These are phyloP conservation scores for Sycophila sp. DNA, from an alignment of 1,140 invertebrate species.

Conservation along the genomic window DNA sequence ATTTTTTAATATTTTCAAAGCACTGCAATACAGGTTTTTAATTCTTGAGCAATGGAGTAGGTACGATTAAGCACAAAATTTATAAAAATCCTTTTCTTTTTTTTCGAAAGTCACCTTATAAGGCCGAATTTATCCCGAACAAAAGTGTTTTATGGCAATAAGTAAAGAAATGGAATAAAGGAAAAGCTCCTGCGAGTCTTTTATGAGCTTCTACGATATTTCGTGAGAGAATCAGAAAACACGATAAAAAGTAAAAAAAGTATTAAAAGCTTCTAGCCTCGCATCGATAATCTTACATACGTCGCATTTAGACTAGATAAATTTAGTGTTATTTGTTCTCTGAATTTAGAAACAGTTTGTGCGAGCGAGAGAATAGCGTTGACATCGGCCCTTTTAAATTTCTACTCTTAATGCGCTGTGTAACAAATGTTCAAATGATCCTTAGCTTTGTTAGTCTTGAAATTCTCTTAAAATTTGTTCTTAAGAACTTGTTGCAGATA, in stretches of 20 bases:
- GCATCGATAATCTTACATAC: constrained; percentile 30
- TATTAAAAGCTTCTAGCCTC: constrained; percentile 29
- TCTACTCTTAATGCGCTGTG: too few species aligned
- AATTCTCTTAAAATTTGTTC: too few species aligned
- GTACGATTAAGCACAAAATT: neutral
- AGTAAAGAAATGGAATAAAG: constrained; percentile 15
- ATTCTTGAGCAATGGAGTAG: neutral
- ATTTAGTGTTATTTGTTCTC: constrained; percentile 29
- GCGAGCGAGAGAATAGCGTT: neutral
- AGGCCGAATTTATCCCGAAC: neutral
- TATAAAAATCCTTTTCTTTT: neutral
- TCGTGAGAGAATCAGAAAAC: too few species aligned
- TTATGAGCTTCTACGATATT: constrained; percentile 25
- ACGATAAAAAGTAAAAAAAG: constrained; percentile 26
- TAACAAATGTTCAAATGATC: too few species aligned
- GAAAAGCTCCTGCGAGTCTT: constrained; percentile 11
- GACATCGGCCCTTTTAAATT: constrained; percentile 25
- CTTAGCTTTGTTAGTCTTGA: too few species aligned
- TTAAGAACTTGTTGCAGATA: too few species aligned
- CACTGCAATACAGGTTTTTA: neutral
- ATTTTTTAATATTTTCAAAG: neutral
- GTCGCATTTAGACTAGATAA: constrained; percentile 11
- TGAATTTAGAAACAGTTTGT: constrained; percentile 11
- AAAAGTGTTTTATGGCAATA: constrained; percentile 1
- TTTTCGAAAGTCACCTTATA: neutral